phyloP scores from a whole-genome alignment of 2,113 vertebrate genomes.

The Plecturocebus donacophilus region DNA sequence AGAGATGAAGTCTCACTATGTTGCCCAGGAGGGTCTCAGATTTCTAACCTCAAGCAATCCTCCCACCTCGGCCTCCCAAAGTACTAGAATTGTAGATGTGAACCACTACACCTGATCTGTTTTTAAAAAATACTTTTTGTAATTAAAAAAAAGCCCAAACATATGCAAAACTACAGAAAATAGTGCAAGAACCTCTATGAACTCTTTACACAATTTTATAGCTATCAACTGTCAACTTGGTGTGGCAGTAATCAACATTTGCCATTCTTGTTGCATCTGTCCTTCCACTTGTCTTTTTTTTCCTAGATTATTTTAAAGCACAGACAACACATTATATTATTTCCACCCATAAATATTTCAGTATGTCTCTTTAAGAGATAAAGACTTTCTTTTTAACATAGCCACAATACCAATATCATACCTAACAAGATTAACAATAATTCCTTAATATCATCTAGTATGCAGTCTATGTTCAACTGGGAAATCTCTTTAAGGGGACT shows the following conservation, averaged over 20 bases:
- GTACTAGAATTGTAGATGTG: no score
- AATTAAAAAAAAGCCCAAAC: background rate
- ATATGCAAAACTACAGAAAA: background rate
- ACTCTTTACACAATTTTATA: background rate
- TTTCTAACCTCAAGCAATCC: no score
- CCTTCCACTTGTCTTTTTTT: background rate
- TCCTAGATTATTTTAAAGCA: background rate
- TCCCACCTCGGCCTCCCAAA: no score
- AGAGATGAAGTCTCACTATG: no score
- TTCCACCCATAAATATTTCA: slow-evolving; percentile 17
- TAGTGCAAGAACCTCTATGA: background rate
- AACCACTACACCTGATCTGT: no score
- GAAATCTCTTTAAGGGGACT: background rate
- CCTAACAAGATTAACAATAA: background rate
- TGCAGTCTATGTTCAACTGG: background rate
- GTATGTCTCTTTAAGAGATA: background rate
- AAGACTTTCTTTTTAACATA: slow-evolving; percentile 14
- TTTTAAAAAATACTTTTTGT: background rate
- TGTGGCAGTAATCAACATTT: background rate
- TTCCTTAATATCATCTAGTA: background rate
- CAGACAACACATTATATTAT: background rate
- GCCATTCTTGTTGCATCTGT: background rate
- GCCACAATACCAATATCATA: background rate
- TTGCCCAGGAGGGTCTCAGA: no score
- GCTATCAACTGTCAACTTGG: background rate